Evolutionary conservation across 2,888 invertebrate genomes (phyloP).

Genomic region (Neoscelio sp.): DNA sequence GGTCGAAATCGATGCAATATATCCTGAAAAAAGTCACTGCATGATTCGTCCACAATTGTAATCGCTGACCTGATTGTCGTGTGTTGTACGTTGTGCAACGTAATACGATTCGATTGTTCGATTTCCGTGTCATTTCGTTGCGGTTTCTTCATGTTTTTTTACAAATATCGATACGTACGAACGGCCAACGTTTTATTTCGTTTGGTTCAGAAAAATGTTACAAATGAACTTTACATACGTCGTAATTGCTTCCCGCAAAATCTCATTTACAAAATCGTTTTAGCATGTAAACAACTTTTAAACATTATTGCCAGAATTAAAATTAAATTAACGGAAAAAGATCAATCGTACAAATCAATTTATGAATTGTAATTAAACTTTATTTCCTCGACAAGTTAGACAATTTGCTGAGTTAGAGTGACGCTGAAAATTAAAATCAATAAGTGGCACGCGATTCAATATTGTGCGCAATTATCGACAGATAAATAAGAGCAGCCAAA

Average conservation of each 20-base stretch:
- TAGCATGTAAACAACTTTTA: too few relatives aligned
- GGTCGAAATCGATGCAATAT: constrained; percentile 19
- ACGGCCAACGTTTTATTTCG: constrained; percentile 12
- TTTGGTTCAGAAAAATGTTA: constrained; percentile 14
- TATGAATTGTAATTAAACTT: not conserved
- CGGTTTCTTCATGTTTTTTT: constrained; percentile 58
- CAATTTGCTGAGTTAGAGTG: constrained; percentile 16
- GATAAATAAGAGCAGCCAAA: constrained; percentile 31
- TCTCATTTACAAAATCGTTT: too few relatives aligned
- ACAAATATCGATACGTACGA: constrained; percentile 19
- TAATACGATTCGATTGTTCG: constrained; percentile 68
- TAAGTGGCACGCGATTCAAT: not conserved
- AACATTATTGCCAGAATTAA: too few relatives aligned
- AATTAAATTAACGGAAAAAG: too few relatives aligned
- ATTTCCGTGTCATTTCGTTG: constrained; percentile 62
- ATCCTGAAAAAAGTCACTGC: constrained; percentile 47
- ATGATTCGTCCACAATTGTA: constrained; percentile 67
- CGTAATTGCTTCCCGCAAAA: constrained; percentile 18
- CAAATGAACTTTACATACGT: constrained; percentile 11
- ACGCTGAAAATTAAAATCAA: constrained; percentile 10
- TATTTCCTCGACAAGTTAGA: not conserved
- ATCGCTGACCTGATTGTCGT: constrained; percentile 72
- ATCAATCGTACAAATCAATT: too few relatives aligned
- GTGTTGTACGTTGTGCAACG: constrained; percentile 69
- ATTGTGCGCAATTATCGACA: constrained; percentile 21